phyloP scores from a whole-genome alignment of 2,888 invertebrate species.

The Arenicola marina region DNA sequence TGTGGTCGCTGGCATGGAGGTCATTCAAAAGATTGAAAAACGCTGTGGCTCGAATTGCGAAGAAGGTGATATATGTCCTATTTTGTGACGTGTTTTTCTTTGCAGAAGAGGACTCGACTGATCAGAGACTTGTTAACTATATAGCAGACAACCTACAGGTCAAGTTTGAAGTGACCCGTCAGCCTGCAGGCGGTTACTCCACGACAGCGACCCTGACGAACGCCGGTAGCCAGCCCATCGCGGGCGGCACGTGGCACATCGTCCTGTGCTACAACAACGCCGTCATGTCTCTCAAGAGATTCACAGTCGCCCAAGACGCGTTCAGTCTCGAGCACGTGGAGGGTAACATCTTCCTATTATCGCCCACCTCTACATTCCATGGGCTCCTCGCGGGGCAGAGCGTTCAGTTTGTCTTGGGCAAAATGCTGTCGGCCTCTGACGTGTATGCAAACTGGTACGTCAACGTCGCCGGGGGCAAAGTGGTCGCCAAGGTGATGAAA shows the following conservation, averaged over 20 bases:
- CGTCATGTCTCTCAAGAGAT: neutral
- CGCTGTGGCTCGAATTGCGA: too few relatives aligned
- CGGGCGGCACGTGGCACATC: neutral
- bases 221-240: neutral
- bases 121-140: too few relatives aligned
- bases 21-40: too few relatives aligned
- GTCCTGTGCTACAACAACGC: neutral
- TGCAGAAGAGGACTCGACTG: too few relatives aligned
- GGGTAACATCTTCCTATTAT: neutral
- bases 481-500: too few relatives aligned
- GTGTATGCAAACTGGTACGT: neutral
- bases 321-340: neutral
- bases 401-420: neutral
- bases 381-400: neutral
- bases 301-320: neutral
- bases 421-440: neutral
- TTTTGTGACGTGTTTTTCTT: too few relatives aligned
- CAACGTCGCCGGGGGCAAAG: too few relatives aligned
- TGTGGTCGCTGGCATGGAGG: too few relatives aligned
- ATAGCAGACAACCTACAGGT: too few relatives aligned
- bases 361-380: neutral
- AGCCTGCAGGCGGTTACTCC: neutral
- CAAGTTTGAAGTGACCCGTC: too few relatives aligned
- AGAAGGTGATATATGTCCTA: too few relatives aligned
- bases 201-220: neutral